Base-by-base conservation (phyloP, 2,888 invertebrate species). In the Salticus scenicus region DNA sequence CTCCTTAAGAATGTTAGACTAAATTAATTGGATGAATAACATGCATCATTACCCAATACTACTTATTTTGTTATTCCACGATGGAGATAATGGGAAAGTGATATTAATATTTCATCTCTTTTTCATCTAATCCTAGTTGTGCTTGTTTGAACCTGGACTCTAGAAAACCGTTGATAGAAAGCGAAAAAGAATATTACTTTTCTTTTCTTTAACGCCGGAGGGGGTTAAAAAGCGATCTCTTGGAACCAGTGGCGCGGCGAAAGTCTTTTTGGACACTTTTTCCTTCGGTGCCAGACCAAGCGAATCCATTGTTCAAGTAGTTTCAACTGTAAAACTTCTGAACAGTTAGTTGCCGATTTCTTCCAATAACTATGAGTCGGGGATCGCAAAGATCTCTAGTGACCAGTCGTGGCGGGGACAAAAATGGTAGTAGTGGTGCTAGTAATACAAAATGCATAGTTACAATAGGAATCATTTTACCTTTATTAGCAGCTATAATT, bases 261-360 rank as follows among this genome's bases (percentile, higher is more conserved):
- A 57, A 57, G 57, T 57, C 57, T 4, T 57, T 57, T 47, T 47
- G 1, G 12, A 5, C 57, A 20, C 20, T 24, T 57, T 47, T 57
- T 57, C 57, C 57, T 57, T 57, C 12, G 57, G 57, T 57, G 57
- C 24, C 57, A n/a, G 24, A 57, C 57, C 14, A 57, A 57, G 57
- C 57, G 57, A 57, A 17, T 24, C 57, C 57, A 5, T n/a, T 57
- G 57, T 24, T 57, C 57, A 57, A 57, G 57, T 57, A 57, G 57
- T 24, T 57, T 24, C 4, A 57, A 24, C 20, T 17, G 24, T n/a
- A n/a, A 12, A 7, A 24, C 2, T 12, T 20, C 57, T 5, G 20
- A 24, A 24, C 24, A 57, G 57, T 24, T 24, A 12, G 7, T 14
- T 47, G 20, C 24, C 2, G 24, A 7, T 57, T 24, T 1, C 5